Evolutionary conservation across 2,113 vertebrate species (phyloP).

Genomic region (Gallinago media): DNA sequence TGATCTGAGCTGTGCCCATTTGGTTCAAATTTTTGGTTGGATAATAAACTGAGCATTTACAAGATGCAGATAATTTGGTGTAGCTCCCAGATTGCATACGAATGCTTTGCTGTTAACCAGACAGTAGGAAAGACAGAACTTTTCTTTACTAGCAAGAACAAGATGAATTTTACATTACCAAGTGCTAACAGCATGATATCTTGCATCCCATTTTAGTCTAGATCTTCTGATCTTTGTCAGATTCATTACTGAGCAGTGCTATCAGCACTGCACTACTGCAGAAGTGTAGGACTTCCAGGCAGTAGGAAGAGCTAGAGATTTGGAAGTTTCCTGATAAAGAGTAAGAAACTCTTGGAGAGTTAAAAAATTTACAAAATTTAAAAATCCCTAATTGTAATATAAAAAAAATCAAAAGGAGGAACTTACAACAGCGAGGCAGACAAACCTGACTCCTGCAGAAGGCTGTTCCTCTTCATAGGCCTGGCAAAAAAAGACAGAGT

Average conservation of each 20-base stretch:
- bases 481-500: conserved; percentile 63
- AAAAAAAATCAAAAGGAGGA: conserved; percentile 48
- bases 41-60: neutral
- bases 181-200: neutral
- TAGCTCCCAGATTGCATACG: neutral
- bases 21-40: conserved; percentile 60
- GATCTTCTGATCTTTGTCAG: neutral
- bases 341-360: neutral
- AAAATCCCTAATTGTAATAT: neutral
- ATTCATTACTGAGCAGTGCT: neutral
- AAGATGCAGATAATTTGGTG: conserved; percentile 8
- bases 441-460: conserved; percentile 64
- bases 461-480: conserved; percentile 67
- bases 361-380: neutral
- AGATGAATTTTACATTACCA: neutral
- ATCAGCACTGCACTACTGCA: neutral
- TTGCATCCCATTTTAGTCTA: neutral
- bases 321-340: neutral
- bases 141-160: neutral
- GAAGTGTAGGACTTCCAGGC: neutral
- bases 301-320: neutral
- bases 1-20: conserved; percentile 28
- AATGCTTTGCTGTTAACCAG: neutral
- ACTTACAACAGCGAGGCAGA: conserved; percentile 64
- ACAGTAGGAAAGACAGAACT: neutral